Evolutionary conservation across 2,797 vertebrate genomes (phyloP), one percentile per base, ranked within the genome.

Genomic region (Characodon lateralis): DNA sequence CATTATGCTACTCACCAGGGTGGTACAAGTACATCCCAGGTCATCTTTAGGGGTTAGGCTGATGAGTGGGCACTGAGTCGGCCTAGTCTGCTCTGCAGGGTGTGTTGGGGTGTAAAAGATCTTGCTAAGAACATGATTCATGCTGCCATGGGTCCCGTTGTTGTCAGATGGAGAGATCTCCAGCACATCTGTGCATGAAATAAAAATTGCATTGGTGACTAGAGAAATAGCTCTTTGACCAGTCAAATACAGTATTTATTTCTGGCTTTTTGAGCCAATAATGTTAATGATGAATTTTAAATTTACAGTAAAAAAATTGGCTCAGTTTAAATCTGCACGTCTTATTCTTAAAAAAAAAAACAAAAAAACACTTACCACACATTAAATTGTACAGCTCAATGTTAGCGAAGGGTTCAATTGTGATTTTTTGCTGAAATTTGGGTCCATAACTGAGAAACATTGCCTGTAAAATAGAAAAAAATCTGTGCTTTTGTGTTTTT

Each of bases 371-470:
- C 79, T 91, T 84, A 96, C 96, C 95, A 79, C 95, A 96, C 94
- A 96, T 96, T 2, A 96, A 93, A 69, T 96, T 96, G 87, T 96
- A 96, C 0, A 96, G 89, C 87, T 96, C 95, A 14, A 94, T 79
- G 83, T 95, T 96, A 77, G 93, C 91, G 78, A 96, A 96, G 0
- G 96, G 95, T 7, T 96, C 93, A 0, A 95, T 89, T 56, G 89
- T 79, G 0, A 84, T 92, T 72, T 83, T 46, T 8, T 46, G 12
- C 0, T 56, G 78, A 81, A 96, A 96, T 78, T 94, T 94, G 4
- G 96, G 95, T 2, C 96, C 95, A 2, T 94, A 94, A 70, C 93
- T 90, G 26, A 96, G 28, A 74, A 96, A 96, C 90, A 95, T 92
- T 58, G 95, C 94, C 96, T 96, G 82, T 24, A 82, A 74, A 24